These are phyloP conservation scores for Symphodus melops DNA, from an alignment of 2,113 vertebrate species.

Conservation along the genomic window DNA sequence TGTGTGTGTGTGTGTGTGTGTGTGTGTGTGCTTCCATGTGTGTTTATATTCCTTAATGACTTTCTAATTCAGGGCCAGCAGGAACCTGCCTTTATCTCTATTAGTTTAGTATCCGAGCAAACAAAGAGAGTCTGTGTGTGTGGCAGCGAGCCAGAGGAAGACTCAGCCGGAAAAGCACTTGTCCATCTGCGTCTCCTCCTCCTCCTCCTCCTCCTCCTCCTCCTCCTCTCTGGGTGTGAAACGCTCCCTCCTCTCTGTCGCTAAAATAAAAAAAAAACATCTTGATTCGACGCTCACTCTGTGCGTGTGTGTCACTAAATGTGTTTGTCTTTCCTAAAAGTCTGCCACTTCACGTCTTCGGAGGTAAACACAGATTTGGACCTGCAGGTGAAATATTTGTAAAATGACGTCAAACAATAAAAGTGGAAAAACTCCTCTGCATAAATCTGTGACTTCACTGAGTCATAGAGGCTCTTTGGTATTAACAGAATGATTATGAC, in stretches of 20 bases:
- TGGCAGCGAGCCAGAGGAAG: constrained; percentile 85
- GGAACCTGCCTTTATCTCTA: constrained; percentile 90
- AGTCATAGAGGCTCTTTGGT: too few relatives aligned
- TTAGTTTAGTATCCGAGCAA: constrained; percentile 86
- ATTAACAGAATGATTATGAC: too few relatives aligned
- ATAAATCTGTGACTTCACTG: too few relatives aligned
- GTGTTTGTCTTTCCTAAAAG: not conserved
- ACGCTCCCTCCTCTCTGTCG: constrained; percentile 34
- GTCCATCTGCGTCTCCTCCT: constrained; percentile 83
- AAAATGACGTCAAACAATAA: too few relatives aligned
- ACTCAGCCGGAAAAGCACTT: constrained; percentile 84
- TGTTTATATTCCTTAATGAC: constrained; percentile 89
- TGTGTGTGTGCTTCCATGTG: constrained; percentile 46
- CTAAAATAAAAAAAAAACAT: constrained; percentile 3
- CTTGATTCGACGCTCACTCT: constrained; percentile 29
- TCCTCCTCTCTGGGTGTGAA: constrained; percentile 53
- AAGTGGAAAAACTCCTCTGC: too few relatives aligned
- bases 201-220: constrained; percentile 23
- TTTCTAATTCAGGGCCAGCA: constrained; percentile 87
- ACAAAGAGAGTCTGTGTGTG: constrained; percentile 84
- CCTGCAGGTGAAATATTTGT: too few relatives aligned
- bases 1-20: not conserved
- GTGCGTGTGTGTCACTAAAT: not conserved
- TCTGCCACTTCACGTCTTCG: too few relatives aligned
- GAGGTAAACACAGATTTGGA: too few relatives aligned